Evolutionary conservation across 2,113 vertebrate genomes (phyloP).

Genomic region (Macroglossus sobrinus): DNA sequence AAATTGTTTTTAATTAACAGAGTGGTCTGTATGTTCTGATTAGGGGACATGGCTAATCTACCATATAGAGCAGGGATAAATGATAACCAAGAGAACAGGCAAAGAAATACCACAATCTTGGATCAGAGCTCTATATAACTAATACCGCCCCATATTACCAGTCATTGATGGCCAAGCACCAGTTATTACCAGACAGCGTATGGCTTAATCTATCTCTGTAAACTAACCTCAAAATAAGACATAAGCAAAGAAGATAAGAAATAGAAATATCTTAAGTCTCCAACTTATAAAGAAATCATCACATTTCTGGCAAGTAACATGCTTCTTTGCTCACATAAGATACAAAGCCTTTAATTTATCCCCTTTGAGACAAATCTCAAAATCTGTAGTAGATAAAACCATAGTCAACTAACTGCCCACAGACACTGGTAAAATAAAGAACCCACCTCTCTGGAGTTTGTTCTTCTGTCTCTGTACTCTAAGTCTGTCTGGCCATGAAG

Average conservation of each 20-base stretch:
- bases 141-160: neutral
- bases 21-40: neutral
- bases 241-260: conserved; percentile 24
- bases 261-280: conserved; percentile 2
- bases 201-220: neutral
- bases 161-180: neutral
- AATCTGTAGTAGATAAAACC: neutral
- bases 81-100: neutral
- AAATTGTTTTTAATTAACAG: neutral
- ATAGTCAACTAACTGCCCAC: neutral
- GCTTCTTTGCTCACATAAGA: neutral
- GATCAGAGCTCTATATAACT: neutral
- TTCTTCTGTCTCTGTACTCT: neutral
- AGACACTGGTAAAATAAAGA: neutral
- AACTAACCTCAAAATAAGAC: conserved; percentile 27
- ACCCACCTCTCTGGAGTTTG: neutral
- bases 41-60: neutral
- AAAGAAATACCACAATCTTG: neutral
- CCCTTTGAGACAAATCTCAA: neutral
- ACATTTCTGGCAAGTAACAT: neutral
- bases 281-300: conserved; percentile 30
- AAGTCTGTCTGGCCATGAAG: neutral
- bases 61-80: neutral
- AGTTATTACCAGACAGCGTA: neutral
- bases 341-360: conserved; percentile 19